A percentile compares a stretch with the other conserved stretches of the same genome.
These are phyloP conservation scores for Lasioglossum morio DNA, from an alignment of 2,888 invertebrate genomes.

Conservation along the genomic window DNA sequence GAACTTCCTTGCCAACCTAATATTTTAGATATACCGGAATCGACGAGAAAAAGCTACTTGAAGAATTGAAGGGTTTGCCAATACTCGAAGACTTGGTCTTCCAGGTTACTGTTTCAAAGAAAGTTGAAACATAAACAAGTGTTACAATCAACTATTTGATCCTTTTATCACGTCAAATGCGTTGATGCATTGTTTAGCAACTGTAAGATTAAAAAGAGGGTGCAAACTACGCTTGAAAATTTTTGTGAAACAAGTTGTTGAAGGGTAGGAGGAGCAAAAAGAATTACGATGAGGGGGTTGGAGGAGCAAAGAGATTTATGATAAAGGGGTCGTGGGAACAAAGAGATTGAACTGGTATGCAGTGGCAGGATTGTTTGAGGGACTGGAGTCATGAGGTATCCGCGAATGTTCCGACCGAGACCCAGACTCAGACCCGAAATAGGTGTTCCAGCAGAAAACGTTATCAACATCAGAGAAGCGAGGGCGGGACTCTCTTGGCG, in stretches of 20 bases:
- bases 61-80: neutral
- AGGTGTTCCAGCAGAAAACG: conserved; percentile 30
- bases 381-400: neutral
- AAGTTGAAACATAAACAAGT: neutral
- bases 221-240: neutral
- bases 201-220: neutral
- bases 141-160: neutral
- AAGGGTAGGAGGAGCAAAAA: neutral
- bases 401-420: neutral
- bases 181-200: neutral
- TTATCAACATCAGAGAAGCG: conserved; percentile 18
- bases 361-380: neutral
- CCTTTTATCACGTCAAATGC: neutral
- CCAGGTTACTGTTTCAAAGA: neutral
- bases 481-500: conserved; percentile 14
- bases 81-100: neutral
- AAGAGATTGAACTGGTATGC: neutral
- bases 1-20: neutral
- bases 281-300: neutral
- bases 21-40: neutral
- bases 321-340: neutral
- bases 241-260: neutral
- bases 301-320: neutral
- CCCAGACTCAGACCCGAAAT: conserved; percentile 31
- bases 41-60: neutral